Evolutionary conservation across 2,888 invertebrate genomes (phyloP), one percentile per base, ranked within the genome.

Genomic region (Leptarthrus brevirostris): DNA sequence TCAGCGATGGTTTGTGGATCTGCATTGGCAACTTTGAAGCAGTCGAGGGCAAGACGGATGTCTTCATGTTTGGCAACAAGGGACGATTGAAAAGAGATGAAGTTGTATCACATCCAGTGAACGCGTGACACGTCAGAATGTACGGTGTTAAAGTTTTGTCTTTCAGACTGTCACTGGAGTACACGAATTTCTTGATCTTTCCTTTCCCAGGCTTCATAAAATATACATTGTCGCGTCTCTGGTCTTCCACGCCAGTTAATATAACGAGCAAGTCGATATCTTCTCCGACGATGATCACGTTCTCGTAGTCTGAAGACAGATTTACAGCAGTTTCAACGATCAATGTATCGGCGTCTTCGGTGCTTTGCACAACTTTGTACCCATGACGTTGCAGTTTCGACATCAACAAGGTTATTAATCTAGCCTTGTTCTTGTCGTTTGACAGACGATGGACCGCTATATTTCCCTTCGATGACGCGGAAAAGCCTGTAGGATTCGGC

Each of bases 201-300:
- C 49, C 49, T 47, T 14, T 47, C 14, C 49, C 49, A 47, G 49
- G 49, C 49, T 47, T 47, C 49, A 47, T 47, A 14, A 47, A 47
- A 14, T 47, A 47, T 47, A 47, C 14, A 47, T 47, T 47, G n/a
- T n/a, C n/a, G 10, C 49, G 49, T 8, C 14, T 14, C 14, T 8
- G 49, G 14, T 8, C n/a, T 47, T 8, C 14, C n/a, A 47, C n/a
- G 14, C n/a, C 49, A 14, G 49, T 47, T 47, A 47, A 14, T 47
- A 47, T 47, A 14, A 47, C 49, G 49, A 47, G 49, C 49, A 47
- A 14, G n/a, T n/a, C n/a, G n/a, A n/a, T n/a, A n/a, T n/a, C n/a
- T n/a, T n/a, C n/a, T n/a, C n/a, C n/a, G n/a, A n/a, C n/a, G n/a
- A n/a, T n/a, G n/a, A n/a, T n/a, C n/a, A n/a, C n/a, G n/a, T n/a